Conservation (phyloP, 2,888 invertebrate genomes). For the Netelia virgata region DNA sequence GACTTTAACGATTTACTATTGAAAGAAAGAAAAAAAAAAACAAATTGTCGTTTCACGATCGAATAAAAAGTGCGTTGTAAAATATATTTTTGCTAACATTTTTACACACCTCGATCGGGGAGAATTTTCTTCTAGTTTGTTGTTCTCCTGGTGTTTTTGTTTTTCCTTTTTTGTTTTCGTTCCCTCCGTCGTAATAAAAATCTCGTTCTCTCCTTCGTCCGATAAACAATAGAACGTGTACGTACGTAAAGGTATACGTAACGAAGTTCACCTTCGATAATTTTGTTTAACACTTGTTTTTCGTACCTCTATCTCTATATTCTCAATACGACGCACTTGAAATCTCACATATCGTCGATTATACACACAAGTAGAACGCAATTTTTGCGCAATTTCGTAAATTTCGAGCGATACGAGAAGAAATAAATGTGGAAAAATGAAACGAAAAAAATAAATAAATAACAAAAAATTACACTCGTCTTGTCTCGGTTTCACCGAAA, state of each 20-base stretch:
- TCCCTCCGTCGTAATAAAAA: neutral
- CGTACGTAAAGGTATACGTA: neutral
- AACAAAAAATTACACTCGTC: too few species aligned
- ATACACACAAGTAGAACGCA: too few species aligned
- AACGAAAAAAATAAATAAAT: neutral
- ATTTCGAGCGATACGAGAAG: too few species aligned
- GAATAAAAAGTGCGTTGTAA: constrained; percentile 3
- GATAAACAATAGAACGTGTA: neutral
- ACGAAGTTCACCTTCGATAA: constrained; percentile 1
- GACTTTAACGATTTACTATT: neutral
- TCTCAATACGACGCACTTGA: too few species aligned
- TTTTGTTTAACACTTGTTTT: neutral
- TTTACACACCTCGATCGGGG: constrained; percentile 10
- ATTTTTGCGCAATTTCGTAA: too few species aligned
- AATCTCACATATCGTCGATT: too few species aligned
- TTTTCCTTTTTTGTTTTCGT: neutral
- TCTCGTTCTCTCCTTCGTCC: constrained; percentile 15
- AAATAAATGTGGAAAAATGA: too few species aligned
- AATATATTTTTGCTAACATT: neutral
- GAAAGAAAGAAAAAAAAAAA: neutral
- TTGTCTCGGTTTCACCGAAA: too few species aligned
- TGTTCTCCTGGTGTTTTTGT: neutral
- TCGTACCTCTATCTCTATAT: too few species aligned
- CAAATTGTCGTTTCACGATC: neutral
- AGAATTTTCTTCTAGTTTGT: neutral